Evolutionary conservation across 2,888 invertebrate species (phyloP).

Genomic region (Parthenolecanium corni): DNA sequence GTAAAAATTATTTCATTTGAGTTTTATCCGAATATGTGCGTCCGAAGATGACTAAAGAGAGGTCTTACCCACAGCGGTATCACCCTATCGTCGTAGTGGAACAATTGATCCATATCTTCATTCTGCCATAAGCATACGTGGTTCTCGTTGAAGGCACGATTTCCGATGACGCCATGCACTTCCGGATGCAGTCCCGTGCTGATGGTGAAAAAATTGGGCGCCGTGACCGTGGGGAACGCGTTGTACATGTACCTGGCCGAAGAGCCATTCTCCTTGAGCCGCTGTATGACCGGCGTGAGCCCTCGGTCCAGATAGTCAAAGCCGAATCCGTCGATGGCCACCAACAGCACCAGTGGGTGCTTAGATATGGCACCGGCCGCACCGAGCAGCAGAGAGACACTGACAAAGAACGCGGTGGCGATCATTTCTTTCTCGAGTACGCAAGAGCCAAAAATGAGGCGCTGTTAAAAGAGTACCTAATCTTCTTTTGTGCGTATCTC

Average conservation of each 20-base stretch:
- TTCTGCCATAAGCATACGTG: constrained; percentile 3
- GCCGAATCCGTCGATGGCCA: constrained; percentile 60
- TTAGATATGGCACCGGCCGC: neutral
- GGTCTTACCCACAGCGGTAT: constrained; percentile 48
- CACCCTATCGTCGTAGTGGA: constrained; percentile 45
- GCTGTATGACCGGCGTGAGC: constrained; percentile 47
- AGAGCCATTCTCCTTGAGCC: constrained; percentile 46
- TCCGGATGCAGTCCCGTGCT: constrained; percentile 57
- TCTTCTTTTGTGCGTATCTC: too few relatives aligned
- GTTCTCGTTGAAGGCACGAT: constrained; percentile 46
- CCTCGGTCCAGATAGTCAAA: constrained; percentile 15
- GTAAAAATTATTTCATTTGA: too few relatives aligned
- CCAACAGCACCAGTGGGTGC: constrained; percentile 46
- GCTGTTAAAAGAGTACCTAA: too few relatives aligned
- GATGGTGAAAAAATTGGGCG: constrained; percentile 61
- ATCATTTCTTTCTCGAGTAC: too few relatives aligned
- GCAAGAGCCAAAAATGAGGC: too few relatives aligned
- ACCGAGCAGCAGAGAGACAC: too few relatives aligned
- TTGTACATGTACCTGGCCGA: constrained; percentile 48
- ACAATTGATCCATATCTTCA: constrained; percentile 40
- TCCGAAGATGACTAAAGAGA: too few relatives aligned
- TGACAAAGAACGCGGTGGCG: too few relatives aligned
- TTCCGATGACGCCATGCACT: constrained; percentile 56
- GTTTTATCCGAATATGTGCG: too few relatives aligned
- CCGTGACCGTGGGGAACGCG: constrained; percentile 58